These are phyloP conservation scores for Microctenopoma lineatum DNA, from an alignment of 2,797 vertebrate genomes.

Conservation along the genomic window DNA sequence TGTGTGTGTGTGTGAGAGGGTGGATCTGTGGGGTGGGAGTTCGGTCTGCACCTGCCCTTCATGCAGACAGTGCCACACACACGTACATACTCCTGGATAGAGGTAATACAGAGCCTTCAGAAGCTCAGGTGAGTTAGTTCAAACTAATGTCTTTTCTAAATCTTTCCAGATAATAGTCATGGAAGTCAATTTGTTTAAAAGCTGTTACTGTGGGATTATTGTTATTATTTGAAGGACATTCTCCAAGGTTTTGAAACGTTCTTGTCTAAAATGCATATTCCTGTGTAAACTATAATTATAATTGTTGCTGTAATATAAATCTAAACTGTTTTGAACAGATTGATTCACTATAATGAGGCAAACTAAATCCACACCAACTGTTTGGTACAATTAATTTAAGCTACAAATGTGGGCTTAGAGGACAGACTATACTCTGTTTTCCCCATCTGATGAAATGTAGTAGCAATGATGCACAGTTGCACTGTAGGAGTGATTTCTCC, in stretches of 20 bases:
- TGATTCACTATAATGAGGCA: slow-evolving; percentile 6
- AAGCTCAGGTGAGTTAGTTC: slow-evolving; percentile 72
- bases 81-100: slow-evolving; percentile 49
- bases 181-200: background rate
- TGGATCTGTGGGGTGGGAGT: slow-evolving; percentile 40
- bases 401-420: slow-evolving; percentile 36
- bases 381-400: slow-evolving; percentile 8
- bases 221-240: background rate
- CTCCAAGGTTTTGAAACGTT: background rate
- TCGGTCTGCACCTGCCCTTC: slow-evolving; percentile 26
- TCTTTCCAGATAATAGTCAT: background rate
- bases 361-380: background rate
- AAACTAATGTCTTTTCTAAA: slow-evolving; percentile 11
- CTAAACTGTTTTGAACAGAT: background rate
- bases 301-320: background rate
- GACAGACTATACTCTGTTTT: slow-evolving; percentile 7
- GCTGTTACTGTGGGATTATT: background rate
- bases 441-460: slow-evolving; percentile 10
- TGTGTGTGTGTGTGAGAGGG: slow-evolving; percentile 13
- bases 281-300: background rate
- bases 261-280: background rate
- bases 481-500: background rate
- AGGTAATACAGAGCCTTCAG: slow-evolving; percentile 48
- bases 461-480: slow-evolving; percentile 22
- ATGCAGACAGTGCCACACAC: slow-evolving; percentile 32